Conservation (phyloP, 2,797 vertebrate species). For the Leptodactylus fallax region DNA sequence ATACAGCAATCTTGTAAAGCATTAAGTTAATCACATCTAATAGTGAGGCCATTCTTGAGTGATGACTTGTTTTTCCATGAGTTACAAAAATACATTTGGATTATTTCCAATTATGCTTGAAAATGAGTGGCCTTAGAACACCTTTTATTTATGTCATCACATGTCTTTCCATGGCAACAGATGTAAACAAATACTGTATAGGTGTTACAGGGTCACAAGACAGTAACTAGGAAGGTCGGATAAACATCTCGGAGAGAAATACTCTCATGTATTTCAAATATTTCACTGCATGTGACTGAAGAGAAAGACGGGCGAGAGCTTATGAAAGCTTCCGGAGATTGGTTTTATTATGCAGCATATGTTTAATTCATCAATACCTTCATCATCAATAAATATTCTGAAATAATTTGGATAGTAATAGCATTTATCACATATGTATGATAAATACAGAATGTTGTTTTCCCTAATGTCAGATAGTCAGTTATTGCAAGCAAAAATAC, state of each 20-base stretch:
- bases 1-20: constrained; percentile 61
- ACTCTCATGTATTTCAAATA: constrained; percentile 40
- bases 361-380: background rate
- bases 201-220: constrained; percentile 40
- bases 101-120: constrained; percentile 65
- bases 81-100: constrained; percentile 67
- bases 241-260: background rate
- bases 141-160: constrained; percentile 65
- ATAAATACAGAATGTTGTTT: background rate
- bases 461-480: no score
- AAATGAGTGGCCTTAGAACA: constrained; percentile 60
- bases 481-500: background rate
- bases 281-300: background rate
- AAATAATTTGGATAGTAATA: background rate
- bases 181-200: constrained; percentile 62
- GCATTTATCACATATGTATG: background rate
- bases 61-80: constrained; percentile 57
- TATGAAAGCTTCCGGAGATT: background rate
- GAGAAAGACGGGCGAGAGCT: constrained; percentile 5
- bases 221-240: constrained; percentile 60
- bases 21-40: constrained; percentile 64
- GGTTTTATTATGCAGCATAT: background rate
- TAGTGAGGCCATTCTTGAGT: constrained; percentile 48
- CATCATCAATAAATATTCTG: background rate
- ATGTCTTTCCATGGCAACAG: constrained; percentile 65